Conservation (phyloP, 2,113 vertebrate genomes). For the Brienomyrus brachyistius region DNA sequence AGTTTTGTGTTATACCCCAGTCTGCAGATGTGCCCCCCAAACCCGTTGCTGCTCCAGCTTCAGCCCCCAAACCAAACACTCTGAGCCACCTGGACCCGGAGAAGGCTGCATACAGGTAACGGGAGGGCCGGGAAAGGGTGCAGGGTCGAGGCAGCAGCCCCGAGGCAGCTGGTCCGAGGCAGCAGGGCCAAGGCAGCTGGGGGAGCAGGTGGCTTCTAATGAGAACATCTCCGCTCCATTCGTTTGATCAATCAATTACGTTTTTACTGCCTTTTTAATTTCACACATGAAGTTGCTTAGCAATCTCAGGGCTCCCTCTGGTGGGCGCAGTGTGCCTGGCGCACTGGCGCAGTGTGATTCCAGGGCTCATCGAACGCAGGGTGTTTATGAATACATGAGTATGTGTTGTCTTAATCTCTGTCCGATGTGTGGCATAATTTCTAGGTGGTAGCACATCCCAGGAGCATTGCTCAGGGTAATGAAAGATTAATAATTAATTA, state of each 20-base stretch:
- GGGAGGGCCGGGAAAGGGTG: neutral
- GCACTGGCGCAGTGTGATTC: neutral
- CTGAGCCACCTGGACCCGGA: conserved; percentile 86
- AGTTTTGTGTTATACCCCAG: conserved; percentile 43
- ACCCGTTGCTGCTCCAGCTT: conserved; percentile 54
- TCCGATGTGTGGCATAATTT: neutral
- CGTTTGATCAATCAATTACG: neutral
- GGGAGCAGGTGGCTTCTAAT: neutral
- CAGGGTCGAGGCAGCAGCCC: neutral
- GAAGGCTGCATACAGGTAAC: conserved; percentile 79
- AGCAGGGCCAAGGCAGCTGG: neutral
- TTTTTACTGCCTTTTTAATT: conserved; percentile 1
- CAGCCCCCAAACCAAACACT: conserved; percentile 74
- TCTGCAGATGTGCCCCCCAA: conserved; percentile 79
- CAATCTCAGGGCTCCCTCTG: conserved; percentile 4
- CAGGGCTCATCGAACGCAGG: neutral
- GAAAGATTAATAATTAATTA: neutral
- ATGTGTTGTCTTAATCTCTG: neutral
- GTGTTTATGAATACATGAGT: neutral
- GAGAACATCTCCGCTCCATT: neutral
- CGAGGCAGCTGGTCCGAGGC: too few species aligned
- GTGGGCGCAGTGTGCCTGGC: neutral
- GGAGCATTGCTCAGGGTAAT: neutral
- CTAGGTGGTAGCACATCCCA: neutral
- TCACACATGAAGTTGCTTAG: neutral